These are phyloP conservation scores for Ostrea edulis DNA, from an alignment of 1,140 invertebrate genomes.

Conservation along the genomic window DNA sequence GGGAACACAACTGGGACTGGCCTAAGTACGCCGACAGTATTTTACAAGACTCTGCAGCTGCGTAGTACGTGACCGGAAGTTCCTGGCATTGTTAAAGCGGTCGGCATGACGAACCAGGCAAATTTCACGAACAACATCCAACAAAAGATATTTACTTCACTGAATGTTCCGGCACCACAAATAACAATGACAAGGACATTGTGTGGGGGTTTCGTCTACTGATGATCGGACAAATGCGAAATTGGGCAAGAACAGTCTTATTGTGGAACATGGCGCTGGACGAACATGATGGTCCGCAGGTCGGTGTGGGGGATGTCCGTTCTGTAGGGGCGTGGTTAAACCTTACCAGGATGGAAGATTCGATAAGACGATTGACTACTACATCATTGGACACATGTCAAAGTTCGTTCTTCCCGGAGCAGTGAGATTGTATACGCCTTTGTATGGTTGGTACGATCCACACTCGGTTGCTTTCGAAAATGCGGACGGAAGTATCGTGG, in stretches of 20 bases:
- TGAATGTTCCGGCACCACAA: conserved; percentile 60
- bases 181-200: conserved; percentile 50
- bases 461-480: conserved; percentile 60
- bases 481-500: conserved; percentile 53
- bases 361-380: conserved; percentile 64
- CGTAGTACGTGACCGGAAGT: conserved; percentile 57
- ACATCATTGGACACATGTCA: conserved; percentile 61
- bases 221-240: conserved; percentile 60
- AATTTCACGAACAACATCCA: conserved; percentile 57
- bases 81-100: conserved; percentile 67
- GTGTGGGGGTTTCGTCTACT: conserved; percentile 56
- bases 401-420: conserved; percentile 62
- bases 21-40: conserved; percentile 57
- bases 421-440: conserved; percentile 55
- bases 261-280: conserved; percentile 67
- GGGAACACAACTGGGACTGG: conserved; percentile 63
- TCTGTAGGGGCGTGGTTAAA: conserved; percentile 65
- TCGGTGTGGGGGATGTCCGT: conserved; percentile 59
- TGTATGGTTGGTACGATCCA: conserved; percentile 52
- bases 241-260: conserved; percentile 58
- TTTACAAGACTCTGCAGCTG: conserved; percentile 56
- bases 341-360: conserved; percentile 18
- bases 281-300: conserved; percentile 60
- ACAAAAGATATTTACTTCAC: conserved; percentile 60
- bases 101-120: conserved; percentile 48